Evolutionary conservation across 2,888 invertebrate species (phyloP), one percentile per base, ranked within the genome.

Genomic region (Mesorhabditis belari): DNA sequence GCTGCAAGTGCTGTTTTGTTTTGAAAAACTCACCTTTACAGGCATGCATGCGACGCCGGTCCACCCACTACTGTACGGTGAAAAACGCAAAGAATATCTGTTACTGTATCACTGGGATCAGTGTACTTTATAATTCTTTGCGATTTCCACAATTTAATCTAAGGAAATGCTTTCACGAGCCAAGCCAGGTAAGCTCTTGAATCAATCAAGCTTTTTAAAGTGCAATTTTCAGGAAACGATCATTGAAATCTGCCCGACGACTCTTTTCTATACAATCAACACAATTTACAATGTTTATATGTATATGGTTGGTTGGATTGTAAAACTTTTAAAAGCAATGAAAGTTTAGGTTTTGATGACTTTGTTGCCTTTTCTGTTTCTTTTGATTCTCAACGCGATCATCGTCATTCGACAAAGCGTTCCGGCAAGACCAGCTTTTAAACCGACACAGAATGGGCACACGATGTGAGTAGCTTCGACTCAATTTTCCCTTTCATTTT

Each of bases 71-170:
- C 52, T 81, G 81, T 62, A 73, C 75, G 2, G 73, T 76, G n/a
- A 55, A 60, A 51, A 58, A 73, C 49, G 79, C 80, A 5, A 65
- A 70, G 50, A 73, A 73, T 55, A 72, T 79, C 6, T 67, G 75
- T 53, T 62, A 64, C 35, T 59, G 63, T 5, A 72, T 78, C 24
- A 69, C 70, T 4, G 55, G 72, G 17, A 55, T 67, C 17, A 77
- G 77, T 3, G 69, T 80, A 25, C 59, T 76, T 63, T 80, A 80
- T 65, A 80, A 80, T 63, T 75, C 77, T 1, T 56, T 81, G 12
- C 70, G 80, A 24, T 80, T 80, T 61, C 79, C 80, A 5, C 80
- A 81, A 57, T 81, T 80, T 66, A 77, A 76, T 58, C 69, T 80
- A 21, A 58, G 77, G 57, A 68, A 69, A 53, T 80, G 80, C 54